A percentile compares a stretch with the other conserved stretches of the same genome.
Conservation (phyloP, 30 jellyfish, hydroid and myxozoan genomes). For the Aurelia sp. region DNA sequence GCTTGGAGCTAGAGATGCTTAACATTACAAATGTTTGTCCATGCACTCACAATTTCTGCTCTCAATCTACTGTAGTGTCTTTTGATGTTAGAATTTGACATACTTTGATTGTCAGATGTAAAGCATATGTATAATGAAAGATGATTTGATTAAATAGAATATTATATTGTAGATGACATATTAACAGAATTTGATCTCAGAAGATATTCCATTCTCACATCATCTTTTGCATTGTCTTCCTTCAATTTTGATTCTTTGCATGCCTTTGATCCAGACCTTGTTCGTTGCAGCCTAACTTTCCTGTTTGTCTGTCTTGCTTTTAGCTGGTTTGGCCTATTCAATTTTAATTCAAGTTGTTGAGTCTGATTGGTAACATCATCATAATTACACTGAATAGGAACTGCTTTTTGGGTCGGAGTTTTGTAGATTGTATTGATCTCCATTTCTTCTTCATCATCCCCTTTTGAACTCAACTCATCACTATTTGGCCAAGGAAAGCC, state of each 20-base stretch:
- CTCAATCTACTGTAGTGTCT: too few species aligned
- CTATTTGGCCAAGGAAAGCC: conserved; percentile 11
- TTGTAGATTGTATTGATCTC: conserved; percentile 33
- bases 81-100: too few species aligned
- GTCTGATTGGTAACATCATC: not conserved
- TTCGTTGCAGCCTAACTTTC: conserved; percentile 15
- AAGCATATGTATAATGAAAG: too few species aligned
- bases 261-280: conserved; percentile 14
- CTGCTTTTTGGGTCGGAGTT: conserved; percentile 67
- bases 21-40: too few species aligned
- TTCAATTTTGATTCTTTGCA: conserved; percentile 2
- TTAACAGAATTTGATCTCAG: not conserved
- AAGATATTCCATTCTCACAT: not conserved
- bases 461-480: not conserved
- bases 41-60: too few species aligned
- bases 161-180: not conserved
- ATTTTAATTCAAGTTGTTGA: not conserved
- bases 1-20: too few species aligned
- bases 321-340: not conserved
- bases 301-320: not conserved
- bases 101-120: too few species aligned
- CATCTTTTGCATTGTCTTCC: not conserved
- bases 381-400: conserved; percentile 11
- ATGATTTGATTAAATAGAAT: too few species aligned
- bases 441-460: conserved; percentile 37